Evolutionary conservation across 2,113 vertebrate species (phyloP), one percentile per base, ranked within the genome.

Genomic region (Dryoscopus gambensis): DNA sequence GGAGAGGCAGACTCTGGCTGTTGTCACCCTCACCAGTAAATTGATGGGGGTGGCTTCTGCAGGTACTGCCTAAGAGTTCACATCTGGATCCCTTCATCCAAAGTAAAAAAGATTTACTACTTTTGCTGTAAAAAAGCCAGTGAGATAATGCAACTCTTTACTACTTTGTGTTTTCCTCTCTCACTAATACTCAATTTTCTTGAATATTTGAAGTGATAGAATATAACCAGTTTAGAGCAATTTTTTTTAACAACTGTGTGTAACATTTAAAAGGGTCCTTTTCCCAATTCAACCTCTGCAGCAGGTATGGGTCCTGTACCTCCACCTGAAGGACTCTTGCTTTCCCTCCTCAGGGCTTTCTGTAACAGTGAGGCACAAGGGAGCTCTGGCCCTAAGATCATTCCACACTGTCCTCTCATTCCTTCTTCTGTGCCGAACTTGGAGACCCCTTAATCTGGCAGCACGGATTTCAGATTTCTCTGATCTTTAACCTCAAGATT

Each of bases 351-450:
- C 35, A 14, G 15, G 10, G 27, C 35, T 47, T 76, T 63, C 67
- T 76, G 22, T 63, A 75, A 42, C 24, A 42, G 49, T 0, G 0
- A 75, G 60, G 11, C 33, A 0, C 1, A 1, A 20, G 18, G 21
- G 7, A 75, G 6, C 46, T 67, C 52, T 50, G 47, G 17, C 47
- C 17, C 42, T 44, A n/a, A 37, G 28, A 42, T 13, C 52, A 63
- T 93, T 50, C 35, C 62, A 67, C 44, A 9, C 13, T 53, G 23
- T 37, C 28, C 23, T 46, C 42, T 62, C 47, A 4, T 70, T 82
- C 27, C 10, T 50, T 68, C 31, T 40, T 8, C 0, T 46, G 23
- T 50, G 57, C 18, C 1, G 0, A 30, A 62, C 33, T 52, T 33
- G 42, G 73, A 55, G 59, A 70, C 35, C 44, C 49, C 13, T 68